Evolutionary conservation across 2,797 vertebrate genomes (phyloP).

Genomic region (Alca torda): DNA sequence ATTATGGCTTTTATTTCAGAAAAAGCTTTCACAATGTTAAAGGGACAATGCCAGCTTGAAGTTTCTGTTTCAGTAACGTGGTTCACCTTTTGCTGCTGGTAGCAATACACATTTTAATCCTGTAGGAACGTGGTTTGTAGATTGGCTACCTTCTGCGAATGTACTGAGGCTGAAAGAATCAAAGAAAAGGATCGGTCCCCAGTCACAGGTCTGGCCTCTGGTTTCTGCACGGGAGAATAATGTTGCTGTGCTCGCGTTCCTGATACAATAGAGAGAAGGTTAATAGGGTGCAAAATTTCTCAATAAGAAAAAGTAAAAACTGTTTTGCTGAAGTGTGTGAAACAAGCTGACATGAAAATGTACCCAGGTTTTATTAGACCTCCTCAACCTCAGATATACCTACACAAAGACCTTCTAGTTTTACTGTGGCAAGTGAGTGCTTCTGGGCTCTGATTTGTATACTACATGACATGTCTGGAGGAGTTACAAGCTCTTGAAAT

Average conservation of each 20-base stretch:
- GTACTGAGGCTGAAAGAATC: not conserved
- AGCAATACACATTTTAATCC: not conserved
- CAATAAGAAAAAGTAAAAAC: conserved; percentile 11
- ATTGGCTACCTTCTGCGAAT: not conserved
- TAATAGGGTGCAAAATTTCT: conserved; percentile 55
- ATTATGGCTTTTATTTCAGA: not conserved
- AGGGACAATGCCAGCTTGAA: not conserved
- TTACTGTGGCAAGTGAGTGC: not conserved
- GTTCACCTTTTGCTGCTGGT: not conserved
- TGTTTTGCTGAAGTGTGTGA: conserved; percentile 8
- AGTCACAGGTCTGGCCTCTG: not conserved
- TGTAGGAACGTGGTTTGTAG: not conserved
- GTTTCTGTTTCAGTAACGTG: not conserved
- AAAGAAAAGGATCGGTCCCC: not conserved
- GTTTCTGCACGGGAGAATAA: not conserved
- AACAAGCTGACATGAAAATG: conserved; percentile 34
- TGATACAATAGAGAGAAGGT: not conserved
- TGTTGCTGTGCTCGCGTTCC: not conserved
- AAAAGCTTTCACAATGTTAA: not conserved
- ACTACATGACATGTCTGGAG: not conserved
- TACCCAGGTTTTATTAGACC: conserved; percentile 14
- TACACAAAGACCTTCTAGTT: conserved; percentile 13
- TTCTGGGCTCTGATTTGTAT: conserved; percentile 14
- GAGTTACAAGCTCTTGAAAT: conserved; percentile 48
- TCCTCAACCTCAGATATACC: not conserved